Conservation (phyloP, 2,797 vertebrate species). For the Peromyscus nudipes region DNA sequence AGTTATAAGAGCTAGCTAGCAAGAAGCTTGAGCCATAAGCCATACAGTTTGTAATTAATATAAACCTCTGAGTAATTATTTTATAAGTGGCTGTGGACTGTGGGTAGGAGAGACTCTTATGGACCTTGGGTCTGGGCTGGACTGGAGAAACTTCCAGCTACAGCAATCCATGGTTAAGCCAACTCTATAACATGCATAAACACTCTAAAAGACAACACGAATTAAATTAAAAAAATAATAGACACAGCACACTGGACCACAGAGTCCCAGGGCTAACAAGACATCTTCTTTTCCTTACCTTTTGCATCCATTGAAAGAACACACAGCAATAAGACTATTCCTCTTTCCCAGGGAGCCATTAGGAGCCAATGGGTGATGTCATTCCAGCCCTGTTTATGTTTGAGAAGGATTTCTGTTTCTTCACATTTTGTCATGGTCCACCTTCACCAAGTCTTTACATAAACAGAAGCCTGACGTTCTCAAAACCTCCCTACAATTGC, state of each 20-base stretch:
- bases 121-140: too few species aligned
- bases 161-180: conserved; percentile 16
- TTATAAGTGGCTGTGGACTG: too few species aligned
- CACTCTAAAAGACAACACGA: conserved; percentile 51
- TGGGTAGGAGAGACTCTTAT: too few species aligned
- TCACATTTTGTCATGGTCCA: not conserved
- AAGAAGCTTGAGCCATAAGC: too few species aligned
- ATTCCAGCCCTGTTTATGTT: not conserved
- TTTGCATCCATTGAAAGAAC: not conserved
- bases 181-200: conserved; percentile 8
- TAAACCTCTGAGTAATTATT: too few species aligned
- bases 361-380: not conserved
- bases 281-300: not conserved
- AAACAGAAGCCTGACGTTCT: not conserved
- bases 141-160: too few species aligned
- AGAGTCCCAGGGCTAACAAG: not conserved
- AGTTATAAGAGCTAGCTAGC: too few species aligned
- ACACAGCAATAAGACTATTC: not conserved
- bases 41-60: too few species aligned
- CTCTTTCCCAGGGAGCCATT: not conserved
- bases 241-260: not conserved
- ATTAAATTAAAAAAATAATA: conserved; percentile 67
- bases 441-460: not conserved
- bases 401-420: conserved; percentile 39
- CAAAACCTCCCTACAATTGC: not conserved